Percentiles rank a stretch among this genome's conserved stretches.
Evolutionary conservation across 2,888 invertebrate species (phyloP).

Genomic region (Leistus spinibarbis): DNA sequence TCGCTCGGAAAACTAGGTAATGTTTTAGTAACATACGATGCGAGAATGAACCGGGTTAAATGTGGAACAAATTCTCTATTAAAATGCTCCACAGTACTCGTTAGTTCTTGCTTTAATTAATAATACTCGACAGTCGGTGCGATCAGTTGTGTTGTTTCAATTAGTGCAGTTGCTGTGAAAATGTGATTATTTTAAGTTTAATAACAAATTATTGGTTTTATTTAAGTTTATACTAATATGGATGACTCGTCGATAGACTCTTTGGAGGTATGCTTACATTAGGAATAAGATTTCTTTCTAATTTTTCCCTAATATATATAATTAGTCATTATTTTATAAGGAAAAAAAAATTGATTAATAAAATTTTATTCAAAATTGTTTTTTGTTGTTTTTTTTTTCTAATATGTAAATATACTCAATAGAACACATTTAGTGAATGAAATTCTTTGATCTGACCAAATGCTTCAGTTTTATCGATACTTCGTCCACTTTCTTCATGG

Average conservation of each 20-base stretch:
- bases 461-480: too few relatives aligned
- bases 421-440: too few relatives aligned
- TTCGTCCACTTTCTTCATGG: neutral
- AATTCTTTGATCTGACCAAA: too few relatives aligned
- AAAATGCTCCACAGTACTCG: neutral
- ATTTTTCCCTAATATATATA: too few relatives aligned
- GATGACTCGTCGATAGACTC: neutral
- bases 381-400: too few relatives aligned
- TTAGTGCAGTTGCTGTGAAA: neutral
- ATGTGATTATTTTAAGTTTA: neutral
- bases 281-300: too few relatives aligned
- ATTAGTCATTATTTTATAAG: too few relatives aligned
- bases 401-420: too few relatives aligned
- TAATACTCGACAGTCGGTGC: neutral
- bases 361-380: too few relatives aligned
- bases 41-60: neutral
- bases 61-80: slow-evolving; percentile 15
- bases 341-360: too few relatives aligned
- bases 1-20: slow-evolving; percentile 26
- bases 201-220: too few relatives aligned
- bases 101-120: neutral
- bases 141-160: neutral
- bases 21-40: slow-evolving; percentile 28
- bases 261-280: slow-evolving; percentile 5
- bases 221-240: neutral